These are phyloP conservation scores for Phrynocephalus versicolor DNA, from an alignment of 2,113 vertebrate genomes.

Conservation along the genomic window DNA sequence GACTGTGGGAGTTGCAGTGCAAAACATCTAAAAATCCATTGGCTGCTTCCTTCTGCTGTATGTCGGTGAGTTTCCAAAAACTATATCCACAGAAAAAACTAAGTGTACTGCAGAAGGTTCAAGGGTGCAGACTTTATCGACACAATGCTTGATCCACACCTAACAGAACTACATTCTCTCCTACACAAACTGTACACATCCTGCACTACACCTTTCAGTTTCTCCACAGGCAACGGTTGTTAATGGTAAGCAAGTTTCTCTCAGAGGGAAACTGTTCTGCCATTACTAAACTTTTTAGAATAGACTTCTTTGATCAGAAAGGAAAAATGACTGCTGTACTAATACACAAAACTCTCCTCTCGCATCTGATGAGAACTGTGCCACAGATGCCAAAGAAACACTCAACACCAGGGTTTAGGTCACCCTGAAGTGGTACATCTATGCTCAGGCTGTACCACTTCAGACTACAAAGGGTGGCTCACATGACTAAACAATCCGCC, in stretches of 20 bases:
- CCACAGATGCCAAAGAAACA: background rate
- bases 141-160: no score
- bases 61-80: background rate
- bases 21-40: no score
- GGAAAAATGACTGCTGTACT: background rate
- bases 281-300: background rate
- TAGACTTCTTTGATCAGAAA: background rate
- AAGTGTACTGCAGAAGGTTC: background rate
- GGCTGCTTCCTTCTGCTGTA: background rate
- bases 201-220: background rate
- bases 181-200: background rate
- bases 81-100: background rate
- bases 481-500: background rate
- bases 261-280: background rate
- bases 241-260: no score
- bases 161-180: background rate
- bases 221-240: background rate
- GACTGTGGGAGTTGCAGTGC: no score
- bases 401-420: background rate
- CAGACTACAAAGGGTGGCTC: background rate
- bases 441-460: background rate
- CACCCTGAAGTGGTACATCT: background rate
- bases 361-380: no score
- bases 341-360: background rate
- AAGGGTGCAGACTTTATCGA: background rate